Conservation (phyloP, 1,140 invertebrate species). For the Conopomorpha cramerella region DNA sequence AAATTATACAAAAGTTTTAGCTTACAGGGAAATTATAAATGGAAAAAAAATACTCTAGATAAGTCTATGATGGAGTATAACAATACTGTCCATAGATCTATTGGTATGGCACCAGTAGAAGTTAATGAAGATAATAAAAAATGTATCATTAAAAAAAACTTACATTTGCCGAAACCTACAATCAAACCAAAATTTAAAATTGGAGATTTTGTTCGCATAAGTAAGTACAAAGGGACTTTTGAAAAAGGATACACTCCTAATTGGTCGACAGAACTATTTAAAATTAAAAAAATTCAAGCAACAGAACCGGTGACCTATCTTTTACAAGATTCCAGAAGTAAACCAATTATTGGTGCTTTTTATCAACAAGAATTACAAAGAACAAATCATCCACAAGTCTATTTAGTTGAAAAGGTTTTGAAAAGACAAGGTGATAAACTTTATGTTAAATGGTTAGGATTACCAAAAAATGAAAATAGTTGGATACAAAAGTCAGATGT, state of each 20-base stretch:
- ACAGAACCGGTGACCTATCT: slow-evolving; percentile 28
- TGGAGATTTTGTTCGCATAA: slow-evolving; percentile 30
- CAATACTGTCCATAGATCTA: slow-evolving; percentile 34
- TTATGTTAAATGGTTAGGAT: slow-evolving; percentile 33
- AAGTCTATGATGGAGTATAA: slow-evolving; percentile 43
- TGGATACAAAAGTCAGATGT: too few relatives aligned
- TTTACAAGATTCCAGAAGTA: slow-evolving; percentile 18
- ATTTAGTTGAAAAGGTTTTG: slow-evolving; percentile 30
- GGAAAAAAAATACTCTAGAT: slow-evolving; percentile 23
- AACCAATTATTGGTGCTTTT: slow-evolving; percentile 26
- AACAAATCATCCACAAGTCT: slow-evolving; percentile 19
- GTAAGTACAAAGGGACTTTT: slow-evolving; percentile 34
- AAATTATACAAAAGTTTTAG: slow-evolving; percentile 50
- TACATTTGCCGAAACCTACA: slow-evolving; percentile 11
- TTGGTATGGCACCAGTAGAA: slow-evolving; percentile 21
- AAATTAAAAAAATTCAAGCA: slow-evolving; percentile 18
- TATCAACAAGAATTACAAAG: slow-evolving; percentile 28
- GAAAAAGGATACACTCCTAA: slow-evolving; percentile 40
- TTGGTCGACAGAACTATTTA: slow-evolving; percentile 41
- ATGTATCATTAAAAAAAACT: slow-evolving; percentile 1
- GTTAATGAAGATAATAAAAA: slow-evolving; percentile 6
- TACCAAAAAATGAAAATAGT: slow-evolving; percentile 17
- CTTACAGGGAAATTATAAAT: slow-evolving; percentile 33
- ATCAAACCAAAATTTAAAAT: slow-evolving; percentile 11
- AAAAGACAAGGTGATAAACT: slow-evolving; percentile 16